Evolutionary conservation across 1,140 invertebrate species (phyloP), one percentile per base, ranked within the genome.

Genomic region (Patella vulgata): DNA sequence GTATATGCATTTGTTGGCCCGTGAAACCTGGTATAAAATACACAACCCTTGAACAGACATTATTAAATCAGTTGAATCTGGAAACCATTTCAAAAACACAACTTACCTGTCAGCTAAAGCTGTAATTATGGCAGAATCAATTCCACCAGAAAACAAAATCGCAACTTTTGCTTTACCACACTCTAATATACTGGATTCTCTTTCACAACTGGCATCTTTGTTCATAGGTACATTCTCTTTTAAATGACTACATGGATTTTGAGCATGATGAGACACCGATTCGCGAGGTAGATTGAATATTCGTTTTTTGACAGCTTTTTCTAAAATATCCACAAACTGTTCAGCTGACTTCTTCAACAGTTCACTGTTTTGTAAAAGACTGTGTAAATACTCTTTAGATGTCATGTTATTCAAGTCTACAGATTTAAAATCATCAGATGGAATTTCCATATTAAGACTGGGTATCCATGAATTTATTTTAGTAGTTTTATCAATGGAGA

Each of bases 141-240:
- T 85, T 28, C 97, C 97, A 56, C 96, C 96, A 72, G 96, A 98
- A 87, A 98, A 99, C 69, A 97, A 85, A 63, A 98, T 84, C 33
- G 91, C 94, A 40, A 94, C 84, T 82, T 91, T 91, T 21, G 92
- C 86, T 85, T 96, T n/a, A 47, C 19, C 31, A 2, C 25, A 17
- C 43, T 19, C 6, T 9, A 46, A 46, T 27, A 50, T 50, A 36
- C 14, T 36, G 33, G 33, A 36, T 25, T 50, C 5, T 23, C 14
- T 19, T 27, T 23, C 21, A 21, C 27, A 50, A 50, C 17, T 4
- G 19, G 17, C 17, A 58, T n/a, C 33, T 36, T 44, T 28, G 28
- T 9, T 33, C 1, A 6, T 19, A 30, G 19, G 3, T 4, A 33
- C 27, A 14, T 40, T 25, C 30, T 43, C 58, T 39, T 23, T 48